Percentiles rank a stretch among this genome's conserved stretches.
Conservation (phyloP, 1,140 invertebrate genomes). For the Psix sp. region DNA sequence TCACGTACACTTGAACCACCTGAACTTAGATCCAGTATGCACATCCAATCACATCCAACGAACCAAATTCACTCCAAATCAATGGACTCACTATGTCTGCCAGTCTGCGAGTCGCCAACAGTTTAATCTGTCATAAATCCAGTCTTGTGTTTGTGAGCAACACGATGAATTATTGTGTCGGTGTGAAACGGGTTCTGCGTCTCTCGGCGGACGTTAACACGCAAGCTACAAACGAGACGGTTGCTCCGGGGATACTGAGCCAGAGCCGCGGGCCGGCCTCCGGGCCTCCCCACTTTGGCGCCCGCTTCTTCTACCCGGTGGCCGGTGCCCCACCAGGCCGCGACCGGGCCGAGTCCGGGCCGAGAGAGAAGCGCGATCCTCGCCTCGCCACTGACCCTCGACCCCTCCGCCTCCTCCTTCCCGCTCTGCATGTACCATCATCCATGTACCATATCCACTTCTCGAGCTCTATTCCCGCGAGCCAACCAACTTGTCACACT, state of each 20-base stretch:
- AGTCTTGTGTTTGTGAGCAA: slow-evolving; percentile 16
- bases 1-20: neutral
- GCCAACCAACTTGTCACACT: neutral
- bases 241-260: slow-evolving; percentile 77
- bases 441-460: neutral
- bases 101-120: too few species aligned
- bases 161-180: slow-evolving; percentile 30
- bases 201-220: slow-evolving; percentile 37
- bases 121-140: slow-evolving; percentile 1
- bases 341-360: too few species aligned
- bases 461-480: neutral
- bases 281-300: slow-evolving; percentile 71
- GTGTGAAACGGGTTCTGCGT: slow-evolving; percentile 45
- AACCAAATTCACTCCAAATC: too few species aligned
- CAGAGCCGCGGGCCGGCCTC: slow-evolving; percentile 76
- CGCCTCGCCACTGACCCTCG: slow-evolving; percentile 33
- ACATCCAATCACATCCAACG: slow-evolving; percentile 4
- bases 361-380: too few species aligned
- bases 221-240: slow-evolving; percentile 69
- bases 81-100: too few species aligned
- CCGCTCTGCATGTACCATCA: slow-evolving; percentile 28
- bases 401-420: slow-evolving; percentile 48
- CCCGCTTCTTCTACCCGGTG: slow-evolving; percentile 57
- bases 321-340: slow-evolving; percentile 24
- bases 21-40: neutral